Conservation (phyloP, 2,888 invertebrate species). For the Blomia tropicalis region DNA sequence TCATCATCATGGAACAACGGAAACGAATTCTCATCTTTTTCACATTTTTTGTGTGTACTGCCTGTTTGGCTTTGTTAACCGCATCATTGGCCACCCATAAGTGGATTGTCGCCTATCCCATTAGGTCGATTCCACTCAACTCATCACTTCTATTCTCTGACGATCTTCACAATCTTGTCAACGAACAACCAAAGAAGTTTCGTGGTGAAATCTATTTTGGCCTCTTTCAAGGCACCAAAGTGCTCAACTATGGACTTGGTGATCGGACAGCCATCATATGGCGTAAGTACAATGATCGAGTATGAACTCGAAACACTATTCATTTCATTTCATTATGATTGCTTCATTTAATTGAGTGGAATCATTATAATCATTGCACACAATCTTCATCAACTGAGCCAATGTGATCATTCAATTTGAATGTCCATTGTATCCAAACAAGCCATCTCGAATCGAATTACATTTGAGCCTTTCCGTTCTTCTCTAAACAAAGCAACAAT, state of each 20-base stretch:
- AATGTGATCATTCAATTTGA: too few relatives aligned
- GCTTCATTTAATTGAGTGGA: too few relatives aligned
- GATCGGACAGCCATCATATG: conserved; percentile 57
- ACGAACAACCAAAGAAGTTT: conserved; percentile 29
- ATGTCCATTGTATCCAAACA: too few relatives aligned
- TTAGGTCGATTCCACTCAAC: conserved; percentile 35
- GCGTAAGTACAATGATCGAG: conserved; percentile 50
- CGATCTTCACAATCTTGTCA: conserved; percentile 1
- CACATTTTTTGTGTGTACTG: conserved; percentile 60
- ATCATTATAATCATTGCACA: too few relatives aligned
- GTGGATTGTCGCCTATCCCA: conserved; percentile 61
- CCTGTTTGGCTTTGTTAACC: conserved; percentile 58
- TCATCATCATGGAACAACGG: conserved; percentile 46
- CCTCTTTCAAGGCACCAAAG: conserved; percentile 66
- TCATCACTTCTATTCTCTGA: background rate
- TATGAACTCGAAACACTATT: too few relatives aligned
- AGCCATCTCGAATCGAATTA: too few relatives aligned
- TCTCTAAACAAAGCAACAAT: too few relatives aligned
- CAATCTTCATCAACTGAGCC: too few relatives aligned
- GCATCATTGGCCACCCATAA: conserved; percentile 66
- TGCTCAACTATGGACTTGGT: conserved; percentile 63
- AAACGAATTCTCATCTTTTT: conserved; percentile 61
- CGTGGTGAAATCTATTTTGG: conserved; percentile 48
- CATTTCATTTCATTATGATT: background rate
- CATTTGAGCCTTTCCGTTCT: too few relatives aligned